These are phyloP conservation scores for Tetranychus urticae DNA, from an alignment of 1,140 invertebrate species.

Conservation along the genomic window DNA sequence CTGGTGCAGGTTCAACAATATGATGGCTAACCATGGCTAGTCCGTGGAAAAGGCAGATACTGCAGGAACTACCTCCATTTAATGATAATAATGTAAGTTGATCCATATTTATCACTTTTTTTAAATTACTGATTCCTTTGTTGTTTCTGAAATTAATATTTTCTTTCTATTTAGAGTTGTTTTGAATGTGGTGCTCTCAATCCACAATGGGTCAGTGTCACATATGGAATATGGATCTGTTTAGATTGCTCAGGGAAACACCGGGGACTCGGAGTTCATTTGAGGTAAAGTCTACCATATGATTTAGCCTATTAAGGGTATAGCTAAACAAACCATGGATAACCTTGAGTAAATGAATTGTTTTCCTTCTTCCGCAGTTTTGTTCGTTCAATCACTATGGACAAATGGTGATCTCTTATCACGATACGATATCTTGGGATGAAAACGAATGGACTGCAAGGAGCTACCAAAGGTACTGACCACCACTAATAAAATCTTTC, in stretches of 20 bases:
- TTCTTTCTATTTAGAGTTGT: conserved; percentile 17
- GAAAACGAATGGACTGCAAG: conserved; percentile 14
- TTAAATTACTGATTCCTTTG: no score
- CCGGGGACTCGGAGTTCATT: conserved; percentile 80
- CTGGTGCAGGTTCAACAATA: conserved; percentile 79
- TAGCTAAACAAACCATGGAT: no score
- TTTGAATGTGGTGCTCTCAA: conserved; percentile 93
- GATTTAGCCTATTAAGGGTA: no score
- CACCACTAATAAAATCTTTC: not conserved
- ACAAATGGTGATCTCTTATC: conserved; percentile 90
- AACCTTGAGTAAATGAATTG: no score
- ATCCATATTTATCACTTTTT: not conserved
- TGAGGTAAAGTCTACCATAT: no score
- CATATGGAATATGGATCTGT: conserved; percentile 98
- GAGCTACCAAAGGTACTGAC: conserved; percentile 15
- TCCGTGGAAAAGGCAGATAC: conserved; percentile 57
- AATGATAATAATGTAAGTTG: conserved; percentile 68
- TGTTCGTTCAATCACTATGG: conserved; percentile 89
- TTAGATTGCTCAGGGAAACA: conserved; percentile 98
- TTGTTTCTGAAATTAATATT: not conserved
- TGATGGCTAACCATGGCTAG: no score
- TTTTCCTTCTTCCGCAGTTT: conserved; percentile 29
- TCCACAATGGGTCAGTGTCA: conserved; percentile 97
- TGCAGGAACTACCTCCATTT: conserved; percentile 57
- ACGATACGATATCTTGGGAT: conserved; percentile 50